Evolutionary conservation across 2,113 vertebrate genomes (phyloP), one percentile per base, ranked within the genome.

Genomic region (Hippoglossus stenolepis): DNA sequence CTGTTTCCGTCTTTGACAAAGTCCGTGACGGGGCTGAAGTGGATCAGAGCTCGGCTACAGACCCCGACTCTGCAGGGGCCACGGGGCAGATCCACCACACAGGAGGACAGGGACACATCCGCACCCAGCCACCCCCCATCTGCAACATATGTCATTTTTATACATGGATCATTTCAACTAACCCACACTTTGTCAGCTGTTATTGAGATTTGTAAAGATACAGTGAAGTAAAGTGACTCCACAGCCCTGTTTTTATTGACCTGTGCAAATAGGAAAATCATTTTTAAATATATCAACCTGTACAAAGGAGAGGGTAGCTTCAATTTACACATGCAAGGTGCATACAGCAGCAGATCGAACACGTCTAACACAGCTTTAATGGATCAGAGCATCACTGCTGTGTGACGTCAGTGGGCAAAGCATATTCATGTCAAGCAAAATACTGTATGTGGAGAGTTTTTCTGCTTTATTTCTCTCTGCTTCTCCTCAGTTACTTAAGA

Each of bases 101-200:
- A 98, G 66, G 96, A 95, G 67, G 97, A 97, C 76, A 98, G 90
- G 9, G 90, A 94, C 92, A 97, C 77, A 84, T 97, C 96, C 77
- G 94, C 89, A 47, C 93, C 94, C 65, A 89, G 61, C 0, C 84
- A 75, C 18, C 47, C 75, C 13, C 90, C 85, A 20, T 80, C 94
- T 94, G 66, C 9, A 77, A 68, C 51, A 60, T 0, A 40, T 21
- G 2, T 14, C 35, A 38, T 47, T 13, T 49, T 49, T 14, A 49
- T 1, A 40, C 10, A 40, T 11, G 38, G 40, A 11, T 43, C 40
- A 49, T 49, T 49, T 49, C 15, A 49, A 15, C 17, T 7, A 18
- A 49, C 14, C 17, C 45, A 49, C 45, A 15, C 45, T 6, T 49
- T 49, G 45, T 15, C 45, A 5, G 45, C 45, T 15, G 15, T 17